Percentiles rank a stretch among this genome's conserved stretches.
phyloP scores from a whole-genome alignment of 2,888 invertebrate species.

The Drosophila quinaria region DNA sequence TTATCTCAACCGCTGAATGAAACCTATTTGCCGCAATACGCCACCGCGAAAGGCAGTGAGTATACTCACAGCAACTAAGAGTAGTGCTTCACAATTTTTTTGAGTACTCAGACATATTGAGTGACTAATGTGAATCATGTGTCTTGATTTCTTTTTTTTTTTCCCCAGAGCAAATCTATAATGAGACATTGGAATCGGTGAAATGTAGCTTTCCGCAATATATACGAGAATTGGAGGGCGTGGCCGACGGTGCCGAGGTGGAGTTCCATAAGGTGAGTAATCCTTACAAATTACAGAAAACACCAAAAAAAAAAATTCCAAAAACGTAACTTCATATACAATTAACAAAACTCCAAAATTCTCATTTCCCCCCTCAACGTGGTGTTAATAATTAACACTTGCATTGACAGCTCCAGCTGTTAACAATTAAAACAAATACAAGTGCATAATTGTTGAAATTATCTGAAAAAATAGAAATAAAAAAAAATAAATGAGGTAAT shows the following conservation, averaged over 20 bases:
- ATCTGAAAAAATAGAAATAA: constrained; percentile 6
- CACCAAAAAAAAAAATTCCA: not conserved
- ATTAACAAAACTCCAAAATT: not conserved
- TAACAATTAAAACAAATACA: constrained; percentile 58
- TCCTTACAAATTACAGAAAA: not conserved
- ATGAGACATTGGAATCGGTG: constrained; percentile 90
- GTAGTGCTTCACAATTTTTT: not conserved
- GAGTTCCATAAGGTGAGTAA: constrained; percentile 91
- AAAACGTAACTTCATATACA: not conserved
- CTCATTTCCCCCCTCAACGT: not conserved
- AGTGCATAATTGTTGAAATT: constrained; percentile 40
- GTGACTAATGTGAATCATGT: constrained; percentile 11
- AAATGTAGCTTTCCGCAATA: constrained; percentile 92
- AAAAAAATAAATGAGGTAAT: not conserved
- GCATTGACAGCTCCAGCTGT: constrained; percentile 42
- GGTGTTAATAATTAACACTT: constrained; percentile 48
- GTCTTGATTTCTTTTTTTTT: not conserved
- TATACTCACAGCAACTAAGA: constrained; percentile 30
- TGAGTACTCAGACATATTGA: constrained; percentile 1
- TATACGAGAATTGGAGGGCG: constrained; percentile 92
- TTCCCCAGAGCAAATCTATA: constrained; percentile 88
- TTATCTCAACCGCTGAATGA: constrained; percentile 88
- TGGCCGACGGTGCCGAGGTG: constrained; percentile 94
- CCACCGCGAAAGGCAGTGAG: constrained; percentile 89
- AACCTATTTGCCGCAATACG: constrained; percentile 90